Conservation (phyloP, 2,888 invertebrate genomes). For the Lissocephala sabroskyi region DNA sequence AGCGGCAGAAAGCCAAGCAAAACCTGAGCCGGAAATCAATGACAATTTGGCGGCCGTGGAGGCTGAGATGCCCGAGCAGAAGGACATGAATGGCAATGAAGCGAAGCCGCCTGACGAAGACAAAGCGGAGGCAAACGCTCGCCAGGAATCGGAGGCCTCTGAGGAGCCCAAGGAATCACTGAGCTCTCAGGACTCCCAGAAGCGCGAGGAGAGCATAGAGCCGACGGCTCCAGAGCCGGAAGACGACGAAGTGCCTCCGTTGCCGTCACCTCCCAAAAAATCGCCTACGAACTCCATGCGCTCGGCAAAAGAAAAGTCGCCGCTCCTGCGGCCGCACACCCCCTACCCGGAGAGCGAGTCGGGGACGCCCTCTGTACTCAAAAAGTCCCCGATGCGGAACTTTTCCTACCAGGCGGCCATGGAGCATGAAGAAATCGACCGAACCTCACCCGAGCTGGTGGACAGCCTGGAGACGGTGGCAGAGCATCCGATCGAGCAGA, state of each 20-base stretch:
- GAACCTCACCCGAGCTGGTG: slow-evolving; percentile 55
- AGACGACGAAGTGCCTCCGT: too few species aligned
- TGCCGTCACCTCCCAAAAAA: too few species aligned
- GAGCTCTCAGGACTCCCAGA: too few species aligned
- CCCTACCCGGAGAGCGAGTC: slow-evolving; percentile 65
- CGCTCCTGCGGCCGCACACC: slow-evolving; percentile 60
- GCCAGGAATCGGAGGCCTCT: background rate
- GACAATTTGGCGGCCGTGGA: slow-evolving; percentile 13
- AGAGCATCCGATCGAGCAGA: slow-evolving; percentile 23
- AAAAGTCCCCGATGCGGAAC: slow-evolving; percentile 57
- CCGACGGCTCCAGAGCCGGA: background rate
- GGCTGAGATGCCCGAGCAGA: background rate
- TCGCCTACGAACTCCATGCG: slow-evolving; percentile 47
- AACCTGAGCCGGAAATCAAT: slow-evolving; percentile 25
- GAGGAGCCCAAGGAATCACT: too few species aligned
- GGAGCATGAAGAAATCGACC: slow-evolving; percentile 55
- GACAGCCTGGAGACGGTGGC: slow-evolving; percentile 61
- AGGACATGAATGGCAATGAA: background rate
- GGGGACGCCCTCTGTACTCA: slow-evolving; percentile 51
- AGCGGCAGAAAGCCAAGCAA: slow-evolving; percentile 9
- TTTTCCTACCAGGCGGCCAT: slow-evolving; percentile 64
- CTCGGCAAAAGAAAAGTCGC: slow-evolving; percentile 47
- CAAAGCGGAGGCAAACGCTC: background rate
- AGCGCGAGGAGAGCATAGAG: background rate
- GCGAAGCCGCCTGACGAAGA: background rate